A percentile compares a stretch with the other conserved stretches of the same genome.
Evolutionary conservation across 2,113 vertebrate species (phyloP).

Genomic region (Coracopsis vasa): DNA sequence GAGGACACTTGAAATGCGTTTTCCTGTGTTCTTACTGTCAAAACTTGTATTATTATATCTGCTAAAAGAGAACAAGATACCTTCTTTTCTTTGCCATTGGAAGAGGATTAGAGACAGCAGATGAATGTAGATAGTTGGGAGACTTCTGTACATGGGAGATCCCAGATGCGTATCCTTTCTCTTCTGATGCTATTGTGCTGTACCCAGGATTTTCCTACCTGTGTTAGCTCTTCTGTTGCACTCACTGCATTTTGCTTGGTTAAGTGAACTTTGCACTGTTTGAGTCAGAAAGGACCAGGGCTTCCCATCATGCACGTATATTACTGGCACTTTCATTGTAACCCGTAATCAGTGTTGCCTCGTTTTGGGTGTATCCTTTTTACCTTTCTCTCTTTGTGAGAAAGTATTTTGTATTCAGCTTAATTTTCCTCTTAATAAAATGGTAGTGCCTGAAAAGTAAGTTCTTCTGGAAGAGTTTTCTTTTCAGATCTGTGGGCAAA

Average conservation of each 20-base stretch:
- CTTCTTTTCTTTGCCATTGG: neutral
- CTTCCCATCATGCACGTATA: conserved; percentile 18
- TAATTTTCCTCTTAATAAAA: conserved; percentile 71
- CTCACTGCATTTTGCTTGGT: neutral
- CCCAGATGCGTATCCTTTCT: neutral
- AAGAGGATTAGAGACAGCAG: neutral
- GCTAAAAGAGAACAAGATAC: neutral
- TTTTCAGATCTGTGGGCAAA: conserved; percentile 61
- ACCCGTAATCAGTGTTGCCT: conserved; percentile 56
- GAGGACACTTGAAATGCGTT: neutral
- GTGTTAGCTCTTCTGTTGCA: conserved; percentile 4
- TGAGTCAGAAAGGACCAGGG: conserved; percentile 35
- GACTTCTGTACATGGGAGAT: neutral
- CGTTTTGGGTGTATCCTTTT: conserved; percentile 66
- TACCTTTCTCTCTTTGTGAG: conserved; percentile 66
- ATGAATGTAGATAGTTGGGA: neutral
- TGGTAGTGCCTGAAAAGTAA: conserved; percentile 70
- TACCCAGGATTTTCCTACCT: neutral
- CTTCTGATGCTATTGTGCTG: neutral
- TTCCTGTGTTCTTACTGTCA: neutral
- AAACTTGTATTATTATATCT: neutral
- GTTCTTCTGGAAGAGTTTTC: conserved; percentile 68
- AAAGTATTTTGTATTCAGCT: conserved; percentile 65
- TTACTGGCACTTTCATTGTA: conserved; percentile 55
- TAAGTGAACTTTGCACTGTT: conserved; percentile 10